Percentiles rank a stretch among this genome's conserved stretches.
Evolutionary conservation across 2,888 invertebrate genomes (phyloP).

Genomic region (Tiphia femorata): DNA sequence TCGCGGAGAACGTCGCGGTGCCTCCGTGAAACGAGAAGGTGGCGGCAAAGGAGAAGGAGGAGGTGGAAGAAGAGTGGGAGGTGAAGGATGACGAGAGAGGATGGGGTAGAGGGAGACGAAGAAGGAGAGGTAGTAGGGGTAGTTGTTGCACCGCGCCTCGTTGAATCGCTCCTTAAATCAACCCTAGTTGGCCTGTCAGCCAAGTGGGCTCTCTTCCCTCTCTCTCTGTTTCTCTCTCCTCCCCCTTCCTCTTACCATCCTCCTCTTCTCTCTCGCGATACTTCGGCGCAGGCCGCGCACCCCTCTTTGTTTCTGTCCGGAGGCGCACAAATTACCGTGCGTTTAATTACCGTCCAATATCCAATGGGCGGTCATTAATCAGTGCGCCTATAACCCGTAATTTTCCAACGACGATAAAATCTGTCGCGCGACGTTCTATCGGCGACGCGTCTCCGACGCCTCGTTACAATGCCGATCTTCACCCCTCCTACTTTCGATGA

Average conservation of each 20-base stretch:
- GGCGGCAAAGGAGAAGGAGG: background rate
- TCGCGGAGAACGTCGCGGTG: conserved; percentile 2
- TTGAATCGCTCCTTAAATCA: conserved; percentile 54
- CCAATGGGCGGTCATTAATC: conserved; percentile 47
- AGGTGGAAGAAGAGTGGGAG: background rate
- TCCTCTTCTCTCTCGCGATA: background rate
- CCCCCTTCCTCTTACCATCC: conserved; percentile 3
- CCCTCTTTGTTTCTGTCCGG: conserved; percentile 13
- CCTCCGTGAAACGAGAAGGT: conserved; percentile 10
- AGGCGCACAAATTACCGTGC: conserved; percentile 45
- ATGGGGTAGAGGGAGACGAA: background rate
- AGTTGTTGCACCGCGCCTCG: too few species aligned
- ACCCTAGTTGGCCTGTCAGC: conserved; percentile 44
- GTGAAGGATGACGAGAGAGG: background rate
- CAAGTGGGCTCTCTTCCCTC: conserved; percentile 17
- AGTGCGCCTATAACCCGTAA: conserved; percentile 47
- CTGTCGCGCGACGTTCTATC: conserved; percentile 38
- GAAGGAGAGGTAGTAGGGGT: background rate
- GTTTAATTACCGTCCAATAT: conserved; percentile 60
- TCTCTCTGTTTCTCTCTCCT: background rate
- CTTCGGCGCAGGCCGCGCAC: background rate
- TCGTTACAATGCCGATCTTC: conserved; percentile 1
- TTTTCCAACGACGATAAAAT: conserved; percentile 52
- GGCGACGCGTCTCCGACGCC: background rate
- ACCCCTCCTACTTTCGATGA: too few species aligned